Evolutionary conservation across 2,113 vertebrate genomes (phyloP), one percentile per base, ranked within the genome.

Genomic region (Numenius arquata): DNA sequence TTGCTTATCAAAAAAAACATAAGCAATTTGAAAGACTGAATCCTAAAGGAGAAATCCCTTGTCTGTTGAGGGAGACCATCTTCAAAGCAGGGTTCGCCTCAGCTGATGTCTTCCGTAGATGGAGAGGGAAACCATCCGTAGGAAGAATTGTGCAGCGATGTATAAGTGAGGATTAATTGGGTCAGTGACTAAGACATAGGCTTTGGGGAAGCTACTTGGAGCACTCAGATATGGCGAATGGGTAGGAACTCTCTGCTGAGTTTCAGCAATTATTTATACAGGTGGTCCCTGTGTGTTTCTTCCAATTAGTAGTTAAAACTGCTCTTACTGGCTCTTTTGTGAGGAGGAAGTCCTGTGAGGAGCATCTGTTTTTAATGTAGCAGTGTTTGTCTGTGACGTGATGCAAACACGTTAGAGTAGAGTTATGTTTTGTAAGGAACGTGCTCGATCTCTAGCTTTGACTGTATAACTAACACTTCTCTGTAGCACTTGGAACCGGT

Each of bases 101-200:
- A 32, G 19, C 9, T 56, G 5, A n/a, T 67, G 22, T 20, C 19
- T 89, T 70, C 52, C 50, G 8, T n/a, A 53, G 38, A 15, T 61
- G 27, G 43, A 59, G 30, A 26, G 18, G 48, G 26, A 65, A 88
- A 50, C 5, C 59, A 47, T 47, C 47, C 9, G 1, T n/a, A 53
- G 62, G 18, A 59, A 82, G 61, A 66, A 74, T 25, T 0, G 0
- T 16, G 6, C 34, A 74, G 0, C 38, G 10, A 2, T 29, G 13
- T 43, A 4, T 43, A 22, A 76, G 11, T 43, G 56, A 77, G 36
- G 53, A 48, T 59, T 80, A 30, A 27, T 7, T 67, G 71, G 12
- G 19, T 74, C 36, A 40, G 65, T 62, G 48, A 43, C 41, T 32
- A 47, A 67, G 52, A 25, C 8, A 11, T 2, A 38, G 19, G 29